These are phyloP conservation scores for Dexiosoma caninum DNA, from an alignment of 2,888 invertebrate genomes.

Conservation along the genomic window DNA sequence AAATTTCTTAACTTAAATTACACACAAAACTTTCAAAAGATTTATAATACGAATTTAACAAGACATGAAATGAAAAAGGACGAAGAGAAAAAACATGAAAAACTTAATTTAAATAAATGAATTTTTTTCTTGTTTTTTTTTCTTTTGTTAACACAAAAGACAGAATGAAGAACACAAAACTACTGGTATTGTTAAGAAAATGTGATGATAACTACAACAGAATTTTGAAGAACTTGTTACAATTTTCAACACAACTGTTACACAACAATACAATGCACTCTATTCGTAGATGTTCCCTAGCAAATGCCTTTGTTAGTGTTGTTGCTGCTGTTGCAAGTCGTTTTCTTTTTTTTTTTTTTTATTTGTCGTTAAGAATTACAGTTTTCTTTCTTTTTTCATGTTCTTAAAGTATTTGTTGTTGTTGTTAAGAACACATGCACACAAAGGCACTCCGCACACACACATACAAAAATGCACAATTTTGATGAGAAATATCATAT, in stretches of 20 bases:
- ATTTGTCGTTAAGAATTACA: constrained; percentile 3
- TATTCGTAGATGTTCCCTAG: constrained; percentile 17
- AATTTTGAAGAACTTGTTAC: constrained; percentile 44
- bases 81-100: not conserved
- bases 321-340: constrained; percentile 8
- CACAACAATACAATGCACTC: constrained; percentile 46
- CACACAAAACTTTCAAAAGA: constrained; percentile 21
- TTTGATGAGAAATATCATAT: constrained; percentile 48
- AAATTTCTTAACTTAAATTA: constrained; percentile 38
- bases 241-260: constrained; percentile 55
- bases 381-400: not conserved
- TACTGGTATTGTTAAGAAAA: constrained; percentile 37
- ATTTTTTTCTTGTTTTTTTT: too few species aligned
- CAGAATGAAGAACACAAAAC: constrained; percentile 24
- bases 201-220: constrained; percentile 40
- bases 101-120: constrained; percentile 52
- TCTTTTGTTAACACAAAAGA: not conserved
- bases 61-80: not conserved
- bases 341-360: not conserved
- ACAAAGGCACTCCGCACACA: not conserved
- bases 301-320: not conserved
- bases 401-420: not conserved
- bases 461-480: not conserved
- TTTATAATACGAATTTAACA: not conserved
- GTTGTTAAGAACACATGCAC: not conserved